Evolutionary conservation across 2,113 vertebrate genomes (phyloP).

Genomic region (Crotalus tigris): DNA sequence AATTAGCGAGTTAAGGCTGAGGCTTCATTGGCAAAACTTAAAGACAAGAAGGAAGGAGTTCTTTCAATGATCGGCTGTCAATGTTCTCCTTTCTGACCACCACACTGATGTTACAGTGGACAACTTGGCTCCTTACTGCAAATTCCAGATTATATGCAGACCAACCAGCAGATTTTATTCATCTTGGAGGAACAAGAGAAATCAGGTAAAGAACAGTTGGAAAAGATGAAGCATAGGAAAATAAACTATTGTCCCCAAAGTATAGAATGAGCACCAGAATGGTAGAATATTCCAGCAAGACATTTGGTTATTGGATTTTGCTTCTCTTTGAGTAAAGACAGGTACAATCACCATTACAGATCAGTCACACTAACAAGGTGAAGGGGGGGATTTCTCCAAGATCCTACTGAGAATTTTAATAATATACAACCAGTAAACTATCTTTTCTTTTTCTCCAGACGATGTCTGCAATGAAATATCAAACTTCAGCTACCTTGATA

Average conservation of each 20-base stretch:
- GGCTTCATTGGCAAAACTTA: not conserved
- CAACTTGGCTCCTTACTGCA: too few species aligned
- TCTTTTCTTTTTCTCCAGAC: conserved; percentile 31
- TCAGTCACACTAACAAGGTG: not conserved
- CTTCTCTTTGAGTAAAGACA: not conserved
- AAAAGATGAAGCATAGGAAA: not conserved
- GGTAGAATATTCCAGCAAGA: not conserved
- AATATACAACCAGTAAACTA: conserved; percentile 33
- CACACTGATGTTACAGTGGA: not conserved
- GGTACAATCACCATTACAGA: not conserved
- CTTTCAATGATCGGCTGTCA: not conserved
- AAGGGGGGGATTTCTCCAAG: conserved; percentile 22
- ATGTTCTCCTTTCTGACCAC: not conserved
- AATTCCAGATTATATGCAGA: not conserved
- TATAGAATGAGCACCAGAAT: not conserved
- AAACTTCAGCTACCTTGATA: conserved; percentile 41
- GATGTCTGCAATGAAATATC: conserved; percentile 39
- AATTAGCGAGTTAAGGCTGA: not conserved
- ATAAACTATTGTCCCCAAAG: not conserved
- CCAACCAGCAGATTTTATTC: not conserved
- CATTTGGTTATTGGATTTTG: not conserved
- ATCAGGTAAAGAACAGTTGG: not conserved
- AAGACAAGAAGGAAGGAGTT: not conserved
- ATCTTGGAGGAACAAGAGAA: not conserved
- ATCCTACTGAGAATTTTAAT: conserved; percentile 20